Percentiles rank a stretch among this genome's conserved stretches.
Evolutionary conservation across 2,888 invertebrate species (phyloP).

Genomic region (Rhodophaea formosa): DNA sequence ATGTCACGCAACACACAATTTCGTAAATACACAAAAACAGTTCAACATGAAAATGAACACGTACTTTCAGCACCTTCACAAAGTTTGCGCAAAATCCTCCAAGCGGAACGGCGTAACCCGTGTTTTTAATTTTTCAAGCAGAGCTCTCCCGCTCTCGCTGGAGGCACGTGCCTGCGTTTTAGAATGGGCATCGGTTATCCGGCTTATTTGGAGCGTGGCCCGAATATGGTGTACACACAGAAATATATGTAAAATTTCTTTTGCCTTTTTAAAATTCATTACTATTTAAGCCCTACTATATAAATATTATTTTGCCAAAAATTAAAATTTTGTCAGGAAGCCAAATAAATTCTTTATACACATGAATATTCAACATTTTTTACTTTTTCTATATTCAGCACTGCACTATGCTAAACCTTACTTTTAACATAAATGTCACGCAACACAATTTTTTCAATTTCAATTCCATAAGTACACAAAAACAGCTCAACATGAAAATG

Average conservation of each 20-base stretch:
- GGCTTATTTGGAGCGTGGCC: slow-evolving; percentile 2
- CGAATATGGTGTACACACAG: not conserved
- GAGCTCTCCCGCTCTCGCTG: slow-evolving; percentile 28
- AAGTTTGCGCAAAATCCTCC: slow-evolving; percentile 3
- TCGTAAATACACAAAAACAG: not conserved
- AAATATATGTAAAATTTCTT: no score
- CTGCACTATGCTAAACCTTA: no score
- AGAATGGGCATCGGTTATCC: slow-evolving; percentile 40
- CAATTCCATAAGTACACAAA: not conserved
- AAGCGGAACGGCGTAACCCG: slow-evolving; percentile 20
- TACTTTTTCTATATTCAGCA: no score
- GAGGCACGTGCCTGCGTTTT: slow-evolving; percentile 36
- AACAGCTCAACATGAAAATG: not conserved
- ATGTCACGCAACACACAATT: no score
- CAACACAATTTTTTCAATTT: no score
- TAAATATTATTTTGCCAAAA: no score
- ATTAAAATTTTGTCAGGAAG: no score
- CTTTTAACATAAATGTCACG: no score
- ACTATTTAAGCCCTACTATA: no score
- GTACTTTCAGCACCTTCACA: slow-evolving; percentile 2
- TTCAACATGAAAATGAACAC: not conserved
- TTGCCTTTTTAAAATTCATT: no score
- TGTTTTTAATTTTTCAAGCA: slow-evolving; percentile 48
- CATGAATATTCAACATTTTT: no score
- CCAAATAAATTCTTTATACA: no score